Evolutionary conservation across 2,888 invertebrate species (phyloP), one percentile per base, ranked within the genome.

Genomic region (Apamea crenata): DNA sequence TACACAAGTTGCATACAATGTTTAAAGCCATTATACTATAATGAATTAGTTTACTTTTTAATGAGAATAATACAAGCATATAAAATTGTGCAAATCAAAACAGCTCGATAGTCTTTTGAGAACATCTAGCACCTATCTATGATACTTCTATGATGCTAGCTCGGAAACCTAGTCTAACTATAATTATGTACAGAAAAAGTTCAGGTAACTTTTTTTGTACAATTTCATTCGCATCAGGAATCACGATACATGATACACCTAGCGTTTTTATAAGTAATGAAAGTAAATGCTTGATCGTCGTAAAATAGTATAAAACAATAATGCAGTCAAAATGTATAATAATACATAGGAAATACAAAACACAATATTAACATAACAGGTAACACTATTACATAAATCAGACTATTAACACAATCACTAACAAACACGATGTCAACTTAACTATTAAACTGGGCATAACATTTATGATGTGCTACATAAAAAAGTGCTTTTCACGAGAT

Each of bases 161-260:
- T 84, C 86, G 76, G 84, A 91, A 91, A 89, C 90, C 92, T 91
- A 92, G 72, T 79, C 84, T 83, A 88, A 91, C 87, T 78, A 87
- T 86, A 87, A 78, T 68, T 91, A 91, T 90, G 93, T 90, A 94
- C 92, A 93, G 88, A 94, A 87, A 94, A 94, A 94, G 93, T 93
- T 95, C 95, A 95, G 95, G 95, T 95, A 95, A 95, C 94, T 94
- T 95, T 94, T 68, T 95, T 95, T 96, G 95, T 96, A 96, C 95
- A 94, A 92, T 91, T 80, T 76, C 75, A 80, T 85, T 83, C 36
- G 70, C 81, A 85, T 82, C 56, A 89, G 89, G 76, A 82, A 82
- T 77, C 77, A 84, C 79, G 65, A 81, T 81, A 76, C 74, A 66
- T 56, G 61, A 81, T 73, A 85, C 74, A 77, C 72, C 73, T 75